phyloP scores from a whole-genome alignment of 2,113 vertebrate genomes.

The Alexandromys fortis region DNA sequence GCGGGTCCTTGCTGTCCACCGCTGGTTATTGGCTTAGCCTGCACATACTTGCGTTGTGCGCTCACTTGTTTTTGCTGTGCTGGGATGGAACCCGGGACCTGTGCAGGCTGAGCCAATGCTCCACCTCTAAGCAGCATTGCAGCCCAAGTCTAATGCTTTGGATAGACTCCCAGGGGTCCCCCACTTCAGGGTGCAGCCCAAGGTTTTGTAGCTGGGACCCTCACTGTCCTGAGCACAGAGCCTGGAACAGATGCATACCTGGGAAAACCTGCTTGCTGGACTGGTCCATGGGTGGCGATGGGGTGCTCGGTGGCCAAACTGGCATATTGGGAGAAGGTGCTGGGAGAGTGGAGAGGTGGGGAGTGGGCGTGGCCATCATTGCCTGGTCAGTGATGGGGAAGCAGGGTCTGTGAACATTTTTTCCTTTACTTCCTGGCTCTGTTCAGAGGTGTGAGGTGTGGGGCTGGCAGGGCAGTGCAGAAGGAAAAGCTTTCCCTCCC shows the following conservation, averaged over 20 bases:
- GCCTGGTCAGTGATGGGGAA: not conserved
- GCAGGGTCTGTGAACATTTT: not conserved
- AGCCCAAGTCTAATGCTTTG: not conserved
- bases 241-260: not conserved
- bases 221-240: not conserved
- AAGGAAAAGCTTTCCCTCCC: not conserved
- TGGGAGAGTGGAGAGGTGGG: not conserved
- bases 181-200: not conserved
- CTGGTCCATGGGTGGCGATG: not conserved
- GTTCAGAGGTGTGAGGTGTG: not conserved
- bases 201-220: not conserved
- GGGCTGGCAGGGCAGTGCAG: not conserved
- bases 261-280: not conserved
- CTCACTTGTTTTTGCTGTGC: not conserved
- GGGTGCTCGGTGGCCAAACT: no score
- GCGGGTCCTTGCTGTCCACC: not conserved
- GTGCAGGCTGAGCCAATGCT: not conserved
- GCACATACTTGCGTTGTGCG: no score
- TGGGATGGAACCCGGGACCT: not conserved
- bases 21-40: no score
- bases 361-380: no score
- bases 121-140: not conserved
- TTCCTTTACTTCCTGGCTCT: not conserved
- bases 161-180: not conserved
- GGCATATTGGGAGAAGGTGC: not conserved